phyloP scores from a whole-genome alignment of 2,797 vertebrate genomes.

The Capromys pilorides region DNA sequence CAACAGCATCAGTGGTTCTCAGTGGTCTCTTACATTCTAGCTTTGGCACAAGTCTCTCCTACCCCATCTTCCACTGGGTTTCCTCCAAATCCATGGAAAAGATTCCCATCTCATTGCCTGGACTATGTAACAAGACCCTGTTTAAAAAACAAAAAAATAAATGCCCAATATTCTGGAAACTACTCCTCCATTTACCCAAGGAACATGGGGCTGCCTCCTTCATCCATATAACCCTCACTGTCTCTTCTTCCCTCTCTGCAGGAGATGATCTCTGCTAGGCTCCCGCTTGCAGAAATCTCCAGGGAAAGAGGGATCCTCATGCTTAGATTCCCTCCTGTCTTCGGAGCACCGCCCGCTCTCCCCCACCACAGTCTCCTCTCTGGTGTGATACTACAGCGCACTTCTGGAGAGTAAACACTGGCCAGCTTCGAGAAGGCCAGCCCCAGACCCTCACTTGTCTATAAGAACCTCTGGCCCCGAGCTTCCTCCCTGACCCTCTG shows the following conservation, averaged over 20 bases:
- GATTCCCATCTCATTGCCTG: not conserved
- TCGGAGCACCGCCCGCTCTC: not conserved
- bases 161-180: not conserved
- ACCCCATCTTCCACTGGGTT: not conserved
- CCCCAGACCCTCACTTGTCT: not conserved
- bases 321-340: not conserved
- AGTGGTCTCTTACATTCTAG: not conserved
- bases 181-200: not conserved
- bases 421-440: not conserved
- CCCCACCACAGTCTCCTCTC: not conserved
- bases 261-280: not conserved
- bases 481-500: not conserved
- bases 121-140: not conserved
- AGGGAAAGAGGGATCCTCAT: not conserved
- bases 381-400: not conserved
- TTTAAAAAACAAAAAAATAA: not conserved
- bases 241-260: not conserved
- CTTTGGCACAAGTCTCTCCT: not conserved
- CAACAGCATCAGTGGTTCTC: not conserved
- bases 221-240: not conserved
- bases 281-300: not conserved
- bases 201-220: too few relatives aligned
- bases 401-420: not conserved
- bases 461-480: not conserved
- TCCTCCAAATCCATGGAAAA: not conserved